Evolutionary conservation across 92 coral and sea anemone genomes (phyloP).

Genomic region (Ricordea florida): DNA sequence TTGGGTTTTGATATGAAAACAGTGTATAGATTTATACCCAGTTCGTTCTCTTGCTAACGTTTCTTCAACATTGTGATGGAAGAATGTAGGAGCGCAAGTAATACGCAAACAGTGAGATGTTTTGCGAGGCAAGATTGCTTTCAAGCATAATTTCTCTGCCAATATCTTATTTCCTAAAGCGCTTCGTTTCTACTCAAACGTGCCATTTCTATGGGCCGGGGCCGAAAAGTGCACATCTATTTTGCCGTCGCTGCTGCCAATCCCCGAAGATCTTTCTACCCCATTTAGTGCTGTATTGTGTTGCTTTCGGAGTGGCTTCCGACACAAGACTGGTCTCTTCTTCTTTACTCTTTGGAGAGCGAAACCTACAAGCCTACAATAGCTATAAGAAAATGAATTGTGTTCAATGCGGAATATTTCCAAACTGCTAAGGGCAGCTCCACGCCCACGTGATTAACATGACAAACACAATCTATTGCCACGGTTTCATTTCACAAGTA

Average conservation of each 20-base stretch:
- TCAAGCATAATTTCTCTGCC: conserved; percentile 22
- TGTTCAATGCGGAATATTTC: conserved; percentile 11
- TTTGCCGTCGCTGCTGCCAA: conserved; percentile 41
- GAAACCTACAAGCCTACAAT: conserved; percentile 23
- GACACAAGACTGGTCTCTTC: conserved; percentile 1
- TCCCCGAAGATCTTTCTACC: conserved; percentile 17
- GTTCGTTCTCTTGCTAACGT: neutral
- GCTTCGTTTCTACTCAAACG: conserved; percentile 11
- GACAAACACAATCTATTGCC: conserved; percentile 10
- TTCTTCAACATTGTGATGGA: conserved; percentile 12
- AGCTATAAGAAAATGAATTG: neutral
- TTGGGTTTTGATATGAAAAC: neutral
- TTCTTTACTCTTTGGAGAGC: conserved; percentile 26
- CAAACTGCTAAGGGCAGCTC: conserved; percentile 19
- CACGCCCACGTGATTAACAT: conserved; percentile 29
- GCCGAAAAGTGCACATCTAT: conserved; percentile 19
- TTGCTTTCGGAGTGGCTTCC: conserved; percentile 5
- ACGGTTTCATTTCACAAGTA: conserved; percentile 4
- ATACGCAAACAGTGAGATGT: conserved; percentile 27
- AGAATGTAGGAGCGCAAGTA: conserved; percentile 14
- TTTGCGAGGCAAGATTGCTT: conserved; percentile 24
- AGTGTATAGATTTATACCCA: neutral
- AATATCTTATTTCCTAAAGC: conserved; percentile 23
- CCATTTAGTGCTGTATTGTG: conserved; percentile 25
- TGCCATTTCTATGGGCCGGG: neutral